phyloP scores from a whole-genome alignment of 2,113 vertebrate species.

The Pao palembangensis region DNA sequence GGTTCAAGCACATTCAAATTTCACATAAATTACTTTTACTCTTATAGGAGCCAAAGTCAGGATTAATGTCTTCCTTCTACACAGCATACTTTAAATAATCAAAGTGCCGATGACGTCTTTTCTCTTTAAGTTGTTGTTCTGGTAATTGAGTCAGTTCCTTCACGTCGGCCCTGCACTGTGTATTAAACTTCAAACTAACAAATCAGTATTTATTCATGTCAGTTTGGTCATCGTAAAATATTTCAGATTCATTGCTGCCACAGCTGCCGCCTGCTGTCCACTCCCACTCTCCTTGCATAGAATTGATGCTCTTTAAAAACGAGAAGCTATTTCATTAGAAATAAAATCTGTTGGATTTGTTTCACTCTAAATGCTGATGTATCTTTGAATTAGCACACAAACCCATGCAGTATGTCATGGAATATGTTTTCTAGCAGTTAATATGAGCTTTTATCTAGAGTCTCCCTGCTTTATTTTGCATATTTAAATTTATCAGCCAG shows the following conservation, averaged over 20 bases:
- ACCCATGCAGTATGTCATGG: conserved; percentile 1
- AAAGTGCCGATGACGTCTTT: conserved; percentile 36
- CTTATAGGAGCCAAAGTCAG: conserved; percentile 12
- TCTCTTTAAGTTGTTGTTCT: conserved; percentile 26
- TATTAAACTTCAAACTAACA: conserved; percentile 30
- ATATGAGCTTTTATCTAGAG: conserved; percentile 1
- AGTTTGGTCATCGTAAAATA: conserved; percentile 25
- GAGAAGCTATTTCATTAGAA: conserved; percentile 36
- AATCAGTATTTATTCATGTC: conserved; percentile 47
- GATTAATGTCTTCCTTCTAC: conserved; percentile 25
- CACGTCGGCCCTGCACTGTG: conserved; percentile 21
- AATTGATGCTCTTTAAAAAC: conserved; percentile 44
- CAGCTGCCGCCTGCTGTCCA: conserved; percentile 15
- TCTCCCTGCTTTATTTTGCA: conserved; percentile 23
- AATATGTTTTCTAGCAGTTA: conserved; percentile 14
- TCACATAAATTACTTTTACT: conserved; percentile 23
- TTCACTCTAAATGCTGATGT: conserved; percentile 6
- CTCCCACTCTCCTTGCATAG: conserved; percentile 15
- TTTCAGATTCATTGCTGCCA: conserved; percentile 19
- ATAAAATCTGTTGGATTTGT: conserved; percentile 29
- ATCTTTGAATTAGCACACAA: background rate
- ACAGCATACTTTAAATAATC: conserved; percentile 29
- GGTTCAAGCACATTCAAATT: conserved; percentile 14
- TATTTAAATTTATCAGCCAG: conserved; percentile 11
- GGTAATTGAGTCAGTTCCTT: conserved; percentile 31